A percentile compares a stretch with the other conserved stretches of the same genome.
Evolutionary conservation across 2,888 invertebrate genomes (phyloP).

Genomic region (Aphodius sticticus): DNA sequence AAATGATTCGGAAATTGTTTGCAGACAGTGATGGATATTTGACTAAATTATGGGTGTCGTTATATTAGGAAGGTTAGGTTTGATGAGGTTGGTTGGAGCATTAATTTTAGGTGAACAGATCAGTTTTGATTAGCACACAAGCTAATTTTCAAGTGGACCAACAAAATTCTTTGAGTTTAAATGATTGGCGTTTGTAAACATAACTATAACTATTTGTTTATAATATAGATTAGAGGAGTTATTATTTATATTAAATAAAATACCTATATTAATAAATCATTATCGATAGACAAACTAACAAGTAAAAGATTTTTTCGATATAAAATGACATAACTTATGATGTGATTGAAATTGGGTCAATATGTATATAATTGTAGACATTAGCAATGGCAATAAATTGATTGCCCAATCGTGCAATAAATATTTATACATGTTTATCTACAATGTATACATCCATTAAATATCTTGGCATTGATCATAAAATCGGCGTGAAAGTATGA

Average conservation of each 20-base stretch:
- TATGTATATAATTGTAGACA: background rate
- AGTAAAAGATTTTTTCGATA: background rate
- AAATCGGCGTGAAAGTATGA: background rate
- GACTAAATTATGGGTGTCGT: background rate
- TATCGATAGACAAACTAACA: background rate
- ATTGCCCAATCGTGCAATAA: background rate
- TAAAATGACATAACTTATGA: background rate
- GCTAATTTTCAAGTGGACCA: too few relatives aligned
- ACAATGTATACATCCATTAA: background rate
- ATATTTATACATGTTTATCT: background rate
- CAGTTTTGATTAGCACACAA: background rate
- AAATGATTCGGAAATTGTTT: background rate
- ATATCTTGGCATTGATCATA: background rate
- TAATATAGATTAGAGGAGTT: too few relatives aligned
- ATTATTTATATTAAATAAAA: too few relatives aligned
- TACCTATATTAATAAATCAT: background rate
- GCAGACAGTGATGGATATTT: background rate
- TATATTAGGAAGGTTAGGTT: background rate
- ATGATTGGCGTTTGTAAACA: too few relatives aligned
- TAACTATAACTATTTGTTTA: too few relatives aligned
- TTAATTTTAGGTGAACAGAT: background rate
- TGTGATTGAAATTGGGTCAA: background rate
- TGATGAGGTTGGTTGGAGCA: background rate
- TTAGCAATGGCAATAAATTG: background rate
- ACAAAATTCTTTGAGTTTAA: too few relatives aligned